Evolutionary conservation across 2,888 invertebrate genomes (phyloP).

Genomic region (Cryptus viduatorius): DNA sequence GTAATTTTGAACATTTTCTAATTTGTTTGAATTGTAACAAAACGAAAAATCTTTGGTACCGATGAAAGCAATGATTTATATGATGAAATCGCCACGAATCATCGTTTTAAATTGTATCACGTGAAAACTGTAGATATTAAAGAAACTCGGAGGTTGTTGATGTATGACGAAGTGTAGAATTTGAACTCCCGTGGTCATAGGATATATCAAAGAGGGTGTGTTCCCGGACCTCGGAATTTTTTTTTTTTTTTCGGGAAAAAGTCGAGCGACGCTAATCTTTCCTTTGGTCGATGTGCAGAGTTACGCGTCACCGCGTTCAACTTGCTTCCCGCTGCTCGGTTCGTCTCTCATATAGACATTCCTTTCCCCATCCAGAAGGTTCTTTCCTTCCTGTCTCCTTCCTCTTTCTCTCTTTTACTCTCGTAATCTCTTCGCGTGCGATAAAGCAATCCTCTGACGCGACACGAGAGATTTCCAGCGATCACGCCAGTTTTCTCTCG

Average conservation of each 20-base stretch:
- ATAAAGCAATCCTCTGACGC: conserved; percentile 9
- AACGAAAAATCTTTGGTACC: too few relatives aligned
- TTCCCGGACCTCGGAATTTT: conserved; percentile 22
- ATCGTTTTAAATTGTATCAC: too few relatives aligned
- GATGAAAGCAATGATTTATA: too few relatives aligned
- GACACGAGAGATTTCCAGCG: not conserved
- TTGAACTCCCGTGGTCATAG: conserved; percentile 1
- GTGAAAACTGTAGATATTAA: not conserved
- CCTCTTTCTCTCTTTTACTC: conserved; percentile 39
- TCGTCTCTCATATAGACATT: conserved; percentile 83
- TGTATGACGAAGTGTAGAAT: conserved; percentile 13
- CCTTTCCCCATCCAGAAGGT: conserved; percentile 70
- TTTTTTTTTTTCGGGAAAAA: conserved; percentile 55
- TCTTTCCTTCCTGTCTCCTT: conserved; percentile 63
- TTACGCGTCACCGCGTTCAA: conserved; percentile 83
- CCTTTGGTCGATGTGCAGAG: conserved; percentile 85
- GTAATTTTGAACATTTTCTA: too few relatives aligned
- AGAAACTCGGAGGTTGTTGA: conserved; percentile 29
- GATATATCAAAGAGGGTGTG: conserved; percentile 62
- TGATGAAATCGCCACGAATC: too few relatives aligned
- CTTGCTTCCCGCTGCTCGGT: conserved; percentile 72
- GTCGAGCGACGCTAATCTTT: conserved; percentile 80
- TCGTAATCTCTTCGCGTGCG: not conserved
- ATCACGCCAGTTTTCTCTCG: not conserved
- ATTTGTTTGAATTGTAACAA: too few relatives aligned